Conservation (phyloP, 1,140 invertebrate species). For the Drosophila pruinosa region DNA sequence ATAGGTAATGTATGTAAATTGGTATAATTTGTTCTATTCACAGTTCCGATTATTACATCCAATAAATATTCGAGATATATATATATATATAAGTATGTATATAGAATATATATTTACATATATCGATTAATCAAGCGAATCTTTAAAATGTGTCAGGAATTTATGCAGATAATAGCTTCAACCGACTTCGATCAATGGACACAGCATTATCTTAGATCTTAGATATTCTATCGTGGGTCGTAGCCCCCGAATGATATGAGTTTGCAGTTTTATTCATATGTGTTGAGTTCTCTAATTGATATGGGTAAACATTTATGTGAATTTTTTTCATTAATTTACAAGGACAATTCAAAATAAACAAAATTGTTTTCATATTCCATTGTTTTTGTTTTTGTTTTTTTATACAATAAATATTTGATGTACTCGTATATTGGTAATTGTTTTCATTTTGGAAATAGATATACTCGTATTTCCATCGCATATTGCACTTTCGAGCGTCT, state of each 20-base stretch:
- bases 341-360: constrained; percentile 12
- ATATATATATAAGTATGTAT: constrained; percentile 12
- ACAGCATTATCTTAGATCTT: constrained; percentile 14
- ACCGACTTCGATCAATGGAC: background rate
- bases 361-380: background rate
- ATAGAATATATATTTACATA: constrained; percentile 6
- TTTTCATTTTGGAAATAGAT: constrained; percentile 8
- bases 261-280: constrained; percentile 32
- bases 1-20: constrained; percentile 59
- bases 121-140: constrained; percentile 35
- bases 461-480: constrained; percentile 35
- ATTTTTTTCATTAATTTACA: constrained; percentile 26
- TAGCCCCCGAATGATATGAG: constrained; percentile 26
- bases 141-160: background rate
- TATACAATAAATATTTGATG: constrained; percentile 40
- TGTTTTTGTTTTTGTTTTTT: constrained; percentile 5
- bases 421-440: constrained; percentile 26
- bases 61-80: constrained; percentile 37
- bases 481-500: constrained; percentile 77
- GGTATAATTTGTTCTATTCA: constrained; percentile 78
- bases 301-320: constrained; percentile 24
- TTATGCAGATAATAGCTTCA: background rate
- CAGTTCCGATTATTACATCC: constrained; percentile 65
- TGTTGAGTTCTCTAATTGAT: constrained; percentile 27
- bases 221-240: background rate